Base-by-base conservation (phyloP, 2,113 vertebrate species). In the Ovibos moschatus region DNA sequence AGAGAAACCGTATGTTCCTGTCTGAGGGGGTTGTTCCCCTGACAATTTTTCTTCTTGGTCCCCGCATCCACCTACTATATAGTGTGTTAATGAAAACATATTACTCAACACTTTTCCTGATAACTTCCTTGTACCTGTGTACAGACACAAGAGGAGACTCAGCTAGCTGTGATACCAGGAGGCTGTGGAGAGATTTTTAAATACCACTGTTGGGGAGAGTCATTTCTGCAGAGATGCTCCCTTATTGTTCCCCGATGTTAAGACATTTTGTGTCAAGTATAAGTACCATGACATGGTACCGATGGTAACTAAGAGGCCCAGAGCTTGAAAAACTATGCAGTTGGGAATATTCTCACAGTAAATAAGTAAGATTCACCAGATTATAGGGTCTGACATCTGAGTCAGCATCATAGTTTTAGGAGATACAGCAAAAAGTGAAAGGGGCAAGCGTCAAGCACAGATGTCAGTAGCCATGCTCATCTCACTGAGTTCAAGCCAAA, bases 81-180 rank as follows among this genome's bases (percentile, higher is more conserved):
- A 3, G 45, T 43, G 15, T 79, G 3, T 92, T 71, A 62, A 91
- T 95, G 97, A 87, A 98, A 95, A 97, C 45, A 76, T 5, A 16
- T 64, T 51, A 50, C 53, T 95, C 98, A 94, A 96, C 92, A 88
- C 96, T 76, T 97, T 95, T 97, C 95, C 51, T 89, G 83, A 81
- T 91, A 88, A 97, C 89, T 98, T 97, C 92, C 96, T 89, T 98
- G 36, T 62, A 88, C 55, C 21, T 96, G 82, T 96, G 94, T 97
- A 91, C 85, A 97, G 90, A 96, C 94, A 95, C 50, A 91, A 96
- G 88, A 86, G 88, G 92, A 98, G 83, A 95, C 67, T 89, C 83
- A 95, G 88, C 97, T 96, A 97, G 96, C 79, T 57, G 87, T 97
- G 90, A 93, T 95, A 93, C 50, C 93, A 95, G 91, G 89, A 93